Percentiles rank a stretch among this genome's conserved stretches.
phyloP scores from a whole-genome alignment of 2,888 invertebrate species.

The Drepanosiphum platanoidis region DNA sequence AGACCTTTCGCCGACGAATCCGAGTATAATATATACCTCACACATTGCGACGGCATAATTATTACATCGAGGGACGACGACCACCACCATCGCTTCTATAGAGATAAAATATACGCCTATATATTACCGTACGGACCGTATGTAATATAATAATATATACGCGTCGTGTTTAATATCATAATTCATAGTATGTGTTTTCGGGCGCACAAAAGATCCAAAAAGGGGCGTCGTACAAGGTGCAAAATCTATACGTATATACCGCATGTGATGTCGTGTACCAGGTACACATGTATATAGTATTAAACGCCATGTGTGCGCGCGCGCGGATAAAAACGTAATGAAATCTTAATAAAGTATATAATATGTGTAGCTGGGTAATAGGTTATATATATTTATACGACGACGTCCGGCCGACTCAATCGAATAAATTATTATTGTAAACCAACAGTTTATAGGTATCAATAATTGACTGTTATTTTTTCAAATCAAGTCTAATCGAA shows the following conservation, averaged over 20 bases:
- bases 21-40: slow-evolving; percentile 24
- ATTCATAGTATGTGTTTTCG: neutral
- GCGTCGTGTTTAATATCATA: neutral
- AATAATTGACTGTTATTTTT: too few relatives aligned
- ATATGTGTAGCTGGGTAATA: too few relatives aligned
- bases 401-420: too few relatives aligned
- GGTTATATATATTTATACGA: too few relatives aligned
- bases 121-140: neutral
- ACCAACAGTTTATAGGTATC: too few relatives aligned
- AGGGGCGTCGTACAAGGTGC: slow-evolving; percentile 54
- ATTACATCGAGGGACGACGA: slow-evolving; percentile 4
- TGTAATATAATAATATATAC: neutral
- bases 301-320: neutral
- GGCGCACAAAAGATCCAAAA: slow-evolving; percentile 33
- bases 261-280: neutral
- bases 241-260: slow-evolving; percentile 1
- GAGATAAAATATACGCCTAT: neutral
- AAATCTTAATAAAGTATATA: neutral
- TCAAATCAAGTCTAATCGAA: too few relatives aligned
- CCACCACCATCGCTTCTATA: neutral
- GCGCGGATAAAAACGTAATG: slow-evolving; percentile 4
- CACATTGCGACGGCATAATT: slow-evolving; percentile 11
- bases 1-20: slow-evolving; percentile 36
- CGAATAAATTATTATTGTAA: too few relatives aligned
- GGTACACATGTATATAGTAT: neutral